phyloP scores from a whole-genome alignment of 1,140 invertebrate genomes.

The Cardiocondyla obscurior region DNA sequence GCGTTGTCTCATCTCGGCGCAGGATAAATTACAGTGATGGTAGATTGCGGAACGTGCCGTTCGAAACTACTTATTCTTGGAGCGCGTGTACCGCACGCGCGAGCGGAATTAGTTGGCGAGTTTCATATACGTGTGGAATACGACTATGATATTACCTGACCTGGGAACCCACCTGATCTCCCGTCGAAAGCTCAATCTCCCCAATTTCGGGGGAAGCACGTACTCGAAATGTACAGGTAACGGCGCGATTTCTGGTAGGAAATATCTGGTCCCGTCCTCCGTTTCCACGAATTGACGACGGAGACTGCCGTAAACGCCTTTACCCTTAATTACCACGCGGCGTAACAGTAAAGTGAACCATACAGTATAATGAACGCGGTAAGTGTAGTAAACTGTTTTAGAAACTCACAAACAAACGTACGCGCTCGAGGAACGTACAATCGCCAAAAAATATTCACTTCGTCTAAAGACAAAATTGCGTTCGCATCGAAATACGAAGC shows the following conservation, averaged over 20 bases:
- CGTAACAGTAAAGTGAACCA: conserved; percentile 21
- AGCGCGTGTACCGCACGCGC: not conserved
- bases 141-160: conserved; percentile 37
- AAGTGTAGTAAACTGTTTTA: conserved; percentile 17
- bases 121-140: conserved; percentile 17
- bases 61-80: not conserved
- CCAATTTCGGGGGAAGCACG: not conserved
- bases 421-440: not conserved
- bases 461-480: no score
- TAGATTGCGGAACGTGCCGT: not conserved
- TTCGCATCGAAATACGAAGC: no score
- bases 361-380: not conserved
- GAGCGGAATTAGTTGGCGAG: conserved; percentile 31
- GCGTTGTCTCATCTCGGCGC: not conserved
- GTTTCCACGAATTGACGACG: not conserved
- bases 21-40: not conserved
- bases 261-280: conserved; percentile 9
- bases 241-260: conserved; percentile 33
- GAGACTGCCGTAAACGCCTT: conserved; percentile 41
- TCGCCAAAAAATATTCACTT: not conserved
- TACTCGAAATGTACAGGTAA: conserved; percentile 41
- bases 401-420: conserved; percentile 31
- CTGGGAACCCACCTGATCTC: conserved; percentile 30
- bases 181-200: conserved; percentile 27
- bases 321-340: conserved; percentile 31